A percentile compares a stretch with the other conserved stretches of the same genome.
Evolutionary conservation across 2,888 invertebrate species (phyloP).

Genomic region (Alloscopus bannaensis): DNA sequence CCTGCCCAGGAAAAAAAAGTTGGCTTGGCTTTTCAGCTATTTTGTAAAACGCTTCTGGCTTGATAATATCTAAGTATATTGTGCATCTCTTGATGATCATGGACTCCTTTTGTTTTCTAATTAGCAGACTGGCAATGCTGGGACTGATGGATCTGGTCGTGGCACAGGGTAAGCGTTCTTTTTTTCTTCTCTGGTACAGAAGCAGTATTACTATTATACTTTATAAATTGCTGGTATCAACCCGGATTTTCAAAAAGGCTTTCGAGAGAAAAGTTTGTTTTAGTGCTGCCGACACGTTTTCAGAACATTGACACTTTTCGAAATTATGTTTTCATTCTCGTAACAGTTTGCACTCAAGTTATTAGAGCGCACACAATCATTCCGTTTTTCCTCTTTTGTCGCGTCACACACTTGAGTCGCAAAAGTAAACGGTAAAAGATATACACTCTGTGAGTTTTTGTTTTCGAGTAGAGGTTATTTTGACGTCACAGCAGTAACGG

Average conservation of each 20-base stretch:
- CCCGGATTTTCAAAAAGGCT: constrained; percentile 16
- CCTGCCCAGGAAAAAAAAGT: neutral
- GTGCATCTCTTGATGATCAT: constrained; percentile 55
- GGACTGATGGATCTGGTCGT: constrained; percentile 86
- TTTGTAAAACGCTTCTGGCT: constrained; percentile 26
- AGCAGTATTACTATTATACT: neutral
- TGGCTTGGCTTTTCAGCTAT: constrained; percentile 16
- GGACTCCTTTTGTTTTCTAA: constrained; percentile 76
- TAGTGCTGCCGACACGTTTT: constrained; percentile 42
- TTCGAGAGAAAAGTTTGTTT: no score
- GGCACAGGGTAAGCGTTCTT: constrained; percentile 83
- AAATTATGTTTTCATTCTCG: neutral
- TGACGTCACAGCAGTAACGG: no score
- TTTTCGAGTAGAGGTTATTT: no score
- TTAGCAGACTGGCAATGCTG: constrained; percentile 88
- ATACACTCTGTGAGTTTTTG: no score
- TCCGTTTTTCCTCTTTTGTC: no score
- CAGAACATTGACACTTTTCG: constrained; percentile 42
- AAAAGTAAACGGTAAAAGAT: no score
- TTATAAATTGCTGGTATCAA: neutral
- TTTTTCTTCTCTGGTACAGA: constrained; percentile 10
- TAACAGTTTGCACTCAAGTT: constrained; percentile 9
- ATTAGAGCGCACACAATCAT: no score
- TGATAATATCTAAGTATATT: constrained; percentile 29
- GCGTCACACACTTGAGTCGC: no score